Evolutionary conservation across 2,888 invertebrate genomes (phyloP).

Genomic region (Trichogramma evanescens): DNA sequence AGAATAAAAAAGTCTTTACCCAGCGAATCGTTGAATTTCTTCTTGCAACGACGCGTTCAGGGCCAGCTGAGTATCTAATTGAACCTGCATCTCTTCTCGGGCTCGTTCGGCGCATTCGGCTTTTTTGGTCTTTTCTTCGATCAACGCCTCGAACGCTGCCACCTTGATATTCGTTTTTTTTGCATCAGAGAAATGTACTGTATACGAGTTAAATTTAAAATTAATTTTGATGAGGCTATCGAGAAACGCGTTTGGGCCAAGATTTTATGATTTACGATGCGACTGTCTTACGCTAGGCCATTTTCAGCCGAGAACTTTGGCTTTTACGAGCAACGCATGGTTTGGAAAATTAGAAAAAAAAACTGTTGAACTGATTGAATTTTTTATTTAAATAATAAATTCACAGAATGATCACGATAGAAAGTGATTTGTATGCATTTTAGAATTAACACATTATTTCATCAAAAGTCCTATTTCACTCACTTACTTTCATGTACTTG

Average conservation of each 20-base stretch:
- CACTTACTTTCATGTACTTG: too few relatives aligned
- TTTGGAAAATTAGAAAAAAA: too few relatives aligned
- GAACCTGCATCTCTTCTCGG: constrained; percentile 30
- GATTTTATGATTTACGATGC: too few relatives aligned
- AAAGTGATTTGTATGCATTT: too few relatives aligned
- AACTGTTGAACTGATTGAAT: too few relatives aligned
- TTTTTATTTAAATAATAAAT: too few relatives aligned
- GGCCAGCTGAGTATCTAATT: constrained; percentile 30
- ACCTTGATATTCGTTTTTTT: constrained; percentile 1
- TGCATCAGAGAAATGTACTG: neutral
- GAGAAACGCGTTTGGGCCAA: neutral
- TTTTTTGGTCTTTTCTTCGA: constrained; percentile 26
- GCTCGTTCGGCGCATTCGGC: constrained; percentile 30
- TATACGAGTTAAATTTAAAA: neutral
- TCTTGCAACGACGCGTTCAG: constrained; percentile 30
- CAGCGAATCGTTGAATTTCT: constrained; percentile 27
- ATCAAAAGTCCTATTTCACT: too few relatives aligned
- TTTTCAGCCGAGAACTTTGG: too few relatives aligned
- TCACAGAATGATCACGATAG: too few relatives aligned
- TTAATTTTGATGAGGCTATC: neutral
- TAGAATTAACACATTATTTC: too few relatives aligned
- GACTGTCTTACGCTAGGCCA: too few relatives aligned
- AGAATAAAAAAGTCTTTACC: constrained; percentile 23
- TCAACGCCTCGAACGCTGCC: constrained; percentile 27
- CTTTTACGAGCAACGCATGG: too few relatives aligned